phyloP scores from a whole-genome alignment of 2,797 vertebrate species.

The Amblyopsis hoosieri region DNA sequence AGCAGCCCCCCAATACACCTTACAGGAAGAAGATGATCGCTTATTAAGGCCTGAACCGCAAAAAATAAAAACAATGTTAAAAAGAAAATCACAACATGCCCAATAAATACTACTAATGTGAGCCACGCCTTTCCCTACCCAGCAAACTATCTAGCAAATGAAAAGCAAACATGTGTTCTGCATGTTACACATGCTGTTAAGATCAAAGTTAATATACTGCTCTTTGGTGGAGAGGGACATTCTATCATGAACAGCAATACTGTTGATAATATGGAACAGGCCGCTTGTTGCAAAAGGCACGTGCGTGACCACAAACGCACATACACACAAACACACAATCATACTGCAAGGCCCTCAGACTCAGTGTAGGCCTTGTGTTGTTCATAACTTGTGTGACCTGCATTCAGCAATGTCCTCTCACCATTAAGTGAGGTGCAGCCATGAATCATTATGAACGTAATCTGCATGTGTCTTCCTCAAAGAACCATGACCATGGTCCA shows the following conservation, averaged over 20 bases:
- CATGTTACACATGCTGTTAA: slow-evolving; percentile 56
- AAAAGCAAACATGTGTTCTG: slow-evolving; percentile 63
- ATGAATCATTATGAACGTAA: slow-evolving; percentile 26
- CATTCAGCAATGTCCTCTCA: slow-evolving; percentile 17
- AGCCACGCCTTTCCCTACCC: background rate
- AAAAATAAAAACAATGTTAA: too few species aligned
- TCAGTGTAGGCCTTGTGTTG: slow-evolving; percentile 19
- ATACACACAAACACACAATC: slow-evolving; percentile 7
- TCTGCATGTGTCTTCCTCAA: background rate
- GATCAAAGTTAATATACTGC: slow-evolving; percentile 52
- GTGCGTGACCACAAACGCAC: slow-evolving; percentile 22
- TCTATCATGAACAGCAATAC: slow-evolving; percentile 49
- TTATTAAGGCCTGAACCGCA: too few species aligned
- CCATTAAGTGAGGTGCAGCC: slow-evolving; percentile 14
- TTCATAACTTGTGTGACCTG: slow-evolving; percentile 28
- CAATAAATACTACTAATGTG: too few species aligned
- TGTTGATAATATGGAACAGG: slow-evolving; percentile 65
- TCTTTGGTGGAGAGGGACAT: slow-evolving; percentile 35
- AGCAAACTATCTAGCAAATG: slow-evolving; percentile 10
- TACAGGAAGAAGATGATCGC: background rate
- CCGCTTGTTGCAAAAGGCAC: slow-evolving; percentile 33
- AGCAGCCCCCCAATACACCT: background rate
- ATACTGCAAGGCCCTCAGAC: background rate
- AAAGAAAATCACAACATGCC: too few species aligned
- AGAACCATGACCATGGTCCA: background rate